Evolutionary conservation across 1,140 invertebrate species (phyloP).

Genomic region (Drosophila neocordata): DNA sequence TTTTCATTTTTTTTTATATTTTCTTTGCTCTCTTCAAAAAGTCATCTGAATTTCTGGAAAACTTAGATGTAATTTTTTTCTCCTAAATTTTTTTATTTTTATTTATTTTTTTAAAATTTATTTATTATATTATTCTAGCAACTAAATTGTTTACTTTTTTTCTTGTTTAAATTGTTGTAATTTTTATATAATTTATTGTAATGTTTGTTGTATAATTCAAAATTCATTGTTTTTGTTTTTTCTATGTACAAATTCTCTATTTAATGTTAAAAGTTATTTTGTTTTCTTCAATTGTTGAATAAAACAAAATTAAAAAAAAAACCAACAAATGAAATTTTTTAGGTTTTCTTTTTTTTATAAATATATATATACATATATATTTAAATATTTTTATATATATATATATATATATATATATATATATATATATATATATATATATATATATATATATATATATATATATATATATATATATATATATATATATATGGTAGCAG

Average conservation of each 20-base stretch:
- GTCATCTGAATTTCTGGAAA: constrained; percentile 75
- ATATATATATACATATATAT: constrained; percentile 14
- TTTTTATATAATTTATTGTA: constrained; percentile 28
- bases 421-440: constrained; percentile 11
- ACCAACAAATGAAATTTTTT: background rate
- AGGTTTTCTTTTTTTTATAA: constrained; percentile 1
- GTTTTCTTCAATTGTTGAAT: background rate
- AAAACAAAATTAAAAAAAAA: background rate
- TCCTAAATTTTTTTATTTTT: constrained; percentile 54
- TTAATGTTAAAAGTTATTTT: constrained; percentile 12
- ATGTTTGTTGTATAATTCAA: constrained; percentile 14
- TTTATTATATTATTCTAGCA: constrained; percentile 42
- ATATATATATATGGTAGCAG: constrained; percentile 36
- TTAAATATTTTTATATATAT: constrained; percentile 5
- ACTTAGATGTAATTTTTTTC: constrained; percentile 78
- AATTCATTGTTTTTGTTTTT: constrained; percentile 8
- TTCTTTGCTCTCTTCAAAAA: constrained; percentile 61
- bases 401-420: constrained; percentile 34
- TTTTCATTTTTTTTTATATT: background rate
- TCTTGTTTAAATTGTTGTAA: constrained; percentile 48
- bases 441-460: background rate
- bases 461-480: constrained; percentile 36
- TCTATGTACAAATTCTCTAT: constrained; percentile 13
- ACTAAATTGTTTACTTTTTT: constrained; percentile 32
- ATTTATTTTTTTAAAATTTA: too few relatives aligned